Evolutionary conservation across 2,888 invertebrate species (phyloP), one percentile per base, ranked within the genome.

Genomic region (Caenorhabditis afra): DNA sequence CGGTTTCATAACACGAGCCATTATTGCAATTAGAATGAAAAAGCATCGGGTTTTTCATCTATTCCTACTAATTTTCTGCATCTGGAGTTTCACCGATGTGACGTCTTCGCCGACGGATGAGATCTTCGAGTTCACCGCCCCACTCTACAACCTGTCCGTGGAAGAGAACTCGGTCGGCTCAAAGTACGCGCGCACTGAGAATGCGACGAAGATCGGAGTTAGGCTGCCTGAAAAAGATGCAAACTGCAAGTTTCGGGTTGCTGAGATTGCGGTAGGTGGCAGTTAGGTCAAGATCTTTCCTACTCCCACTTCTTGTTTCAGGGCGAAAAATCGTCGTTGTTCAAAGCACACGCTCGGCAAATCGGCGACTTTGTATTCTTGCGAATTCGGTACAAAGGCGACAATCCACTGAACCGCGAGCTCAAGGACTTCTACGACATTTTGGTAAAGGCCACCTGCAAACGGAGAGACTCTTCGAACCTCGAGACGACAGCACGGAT

Each of bases 311-410:
- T n/a, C n/a, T 14, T n/a, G 12, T 52, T 74, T 47, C 49, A 77
- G 77, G 79, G 79, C 18, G 79, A 79, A 37, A 79, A 75, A 18
- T 75, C 74, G 14, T 79, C 79, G 18, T 47, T 81, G 16, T 89
- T 89, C 82, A 81, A 81, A 41, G 86, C 89, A 14, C 76, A 85
- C 20, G 50, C 84, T 20, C 67, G 82, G 45, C 78, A 79, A 78
- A 94, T 97, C 65, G 97, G 97, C 45, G 96, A 97, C 92, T 96
- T 97, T 92, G 95, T 95, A 91, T 98, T 98, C 91, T 93, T 97
- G 66, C 93, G 94, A 67, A 93, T 98, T 78, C 93, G 97, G 88
- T 96, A 95, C 82, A 93, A 95, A 90, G 95, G 96, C 90, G 94
- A 94, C 82, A 94, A 95, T 88, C 95, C 96, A 83, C 92, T 98